phyloP scores from a whole-genome alignment of 2,797 vertebrate genomes.

The Ibycter americanus region DNA sequence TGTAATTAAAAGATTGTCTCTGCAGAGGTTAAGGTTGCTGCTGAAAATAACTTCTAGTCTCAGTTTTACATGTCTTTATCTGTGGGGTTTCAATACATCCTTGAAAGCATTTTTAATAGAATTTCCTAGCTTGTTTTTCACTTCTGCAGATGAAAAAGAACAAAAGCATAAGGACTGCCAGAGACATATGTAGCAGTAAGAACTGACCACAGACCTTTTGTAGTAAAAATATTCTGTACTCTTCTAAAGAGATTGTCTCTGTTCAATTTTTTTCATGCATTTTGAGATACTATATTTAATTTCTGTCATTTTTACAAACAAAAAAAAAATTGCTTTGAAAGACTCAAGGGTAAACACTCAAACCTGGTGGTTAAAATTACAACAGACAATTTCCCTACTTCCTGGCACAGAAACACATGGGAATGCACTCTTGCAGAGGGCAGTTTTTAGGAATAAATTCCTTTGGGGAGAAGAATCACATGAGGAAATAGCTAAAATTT shows the following conservation, averaged over 20 bases:
- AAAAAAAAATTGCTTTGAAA: background rate
- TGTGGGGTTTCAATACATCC: background rate
- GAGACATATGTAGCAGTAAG: background rate
- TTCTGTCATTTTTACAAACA: background rate
- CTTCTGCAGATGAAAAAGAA: background rate
- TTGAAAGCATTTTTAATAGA: background rate
- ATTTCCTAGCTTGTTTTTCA: background rate
- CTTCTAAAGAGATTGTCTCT: background rate
- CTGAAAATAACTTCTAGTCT: conserved; percentile 39
- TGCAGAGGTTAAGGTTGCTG: conserved; percentile 15
- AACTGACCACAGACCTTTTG: conserved; percentile 13
- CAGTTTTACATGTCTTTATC: background rate
- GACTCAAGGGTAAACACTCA: background rate
- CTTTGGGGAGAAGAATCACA: background rate
- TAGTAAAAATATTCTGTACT: background rate
- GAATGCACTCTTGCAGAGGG: background rate
- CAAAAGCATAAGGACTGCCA: background rate
- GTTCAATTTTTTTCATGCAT: background rate
- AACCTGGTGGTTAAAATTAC: background rate
- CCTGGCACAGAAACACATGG: background rate
- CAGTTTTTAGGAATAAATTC: background rate
- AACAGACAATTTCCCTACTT: background rate
- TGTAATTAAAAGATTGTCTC: conserved; percentile 51
- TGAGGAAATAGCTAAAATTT: background rate
- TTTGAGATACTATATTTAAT: background rate